Conservation (phyloP, 2,113 vertebrate species). For the Proteles cristata region DNA sequence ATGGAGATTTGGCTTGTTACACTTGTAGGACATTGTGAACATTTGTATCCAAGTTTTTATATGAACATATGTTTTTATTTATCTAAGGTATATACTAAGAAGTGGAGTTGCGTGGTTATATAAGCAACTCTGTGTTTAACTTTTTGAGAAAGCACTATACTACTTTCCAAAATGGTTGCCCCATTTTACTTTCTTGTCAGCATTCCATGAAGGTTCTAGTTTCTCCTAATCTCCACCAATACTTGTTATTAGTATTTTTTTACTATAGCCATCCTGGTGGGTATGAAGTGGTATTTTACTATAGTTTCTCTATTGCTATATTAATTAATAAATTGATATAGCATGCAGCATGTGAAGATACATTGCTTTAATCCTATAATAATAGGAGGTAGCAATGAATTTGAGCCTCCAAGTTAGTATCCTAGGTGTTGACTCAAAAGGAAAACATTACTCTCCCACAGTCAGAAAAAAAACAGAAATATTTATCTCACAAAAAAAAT, state of each 20-base stretch:
- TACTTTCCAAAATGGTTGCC: background rate
- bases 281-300: background rate
- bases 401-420: background rate
- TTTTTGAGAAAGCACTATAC: background rate
- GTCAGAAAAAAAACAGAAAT: background rate
- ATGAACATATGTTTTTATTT: background rate
- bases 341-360: background rate
- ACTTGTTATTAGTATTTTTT: background rate
- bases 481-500: background rate
- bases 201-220: background rate
- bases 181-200: background rate
- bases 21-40: background rate
- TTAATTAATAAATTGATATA: background rate
- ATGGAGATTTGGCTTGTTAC: background rate
- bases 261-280: background rate
- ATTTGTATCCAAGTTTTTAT: background rate
- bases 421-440: background rate
- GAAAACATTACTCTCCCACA: background rate
- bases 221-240: background rate
- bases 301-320: background rate
- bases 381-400: background rate
- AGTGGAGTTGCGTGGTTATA: background rate
- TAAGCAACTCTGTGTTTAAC: background rate
- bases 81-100: background rate
- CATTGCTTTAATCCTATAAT: background rate